Conservation (phyloP, 2,797 vertebrate species). For the Clarias platycephalus region DNA sequence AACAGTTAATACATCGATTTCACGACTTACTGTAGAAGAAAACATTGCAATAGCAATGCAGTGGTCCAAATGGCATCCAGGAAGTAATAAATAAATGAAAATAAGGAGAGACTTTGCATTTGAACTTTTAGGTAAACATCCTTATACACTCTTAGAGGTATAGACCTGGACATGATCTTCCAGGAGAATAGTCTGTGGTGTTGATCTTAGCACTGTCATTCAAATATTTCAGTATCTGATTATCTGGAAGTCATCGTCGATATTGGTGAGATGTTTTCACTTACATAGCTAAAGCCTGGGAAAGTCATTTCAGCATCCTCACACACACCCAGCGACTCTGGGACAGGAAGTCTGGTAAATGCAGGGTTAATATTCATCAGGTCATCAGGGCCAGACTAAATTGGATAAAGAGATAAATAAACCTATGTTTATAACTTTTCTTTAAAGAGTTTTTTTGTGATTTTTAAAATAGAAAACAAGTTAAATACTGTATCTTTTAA, state of each 20-base stretch:
- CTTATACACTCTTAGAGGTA: conserved; percentile 13
- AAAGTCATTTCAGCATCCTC: conserved; percentile 63
- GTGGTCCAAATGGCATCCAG: conserved; percentile 35
- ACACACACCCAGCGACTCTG: conserved; percentile 64
- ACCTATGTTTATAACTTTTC: not conserved
- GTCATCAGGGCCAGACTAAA: conserved; percentile 73
- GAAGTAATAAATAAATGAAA: not conserved
- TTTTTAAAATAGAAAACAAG: not conserved
- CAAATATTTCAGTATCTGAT: conserved; percentile 15
- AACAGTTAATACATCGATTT: not conserved
- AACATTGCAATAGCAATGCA: conserved; percentile 3
- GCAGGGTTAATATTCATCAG: conserved; percentile 74
- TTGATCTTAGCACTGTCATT: not conserved
- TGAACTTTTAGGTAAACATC: conserved; percentile 21
- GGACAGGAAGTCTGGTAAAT: conserved; percentile 73
- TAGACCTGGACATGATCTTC: not conserved
- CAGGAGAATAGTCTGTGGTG: too few species aligned
- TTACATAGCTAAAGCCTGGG: conserved; percentile 74
- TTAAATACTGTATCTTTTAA: not conserved
- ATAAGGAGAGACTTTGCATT: not conserved
- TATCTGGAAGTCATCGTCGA: conserved; percentile 6
- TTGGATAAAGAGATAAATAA: conserved; percentile 2
- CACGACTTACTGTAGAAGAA: not conserved
- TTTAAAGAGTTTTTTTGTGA: not conserved
- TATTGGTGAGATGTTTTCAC: conserved; percentile 24